These are phyloP conservation scores for Bombycilla garrulus DNA, from an alignment of 2,113 vertebrate species.

Conservation along the genomic window DNA sequence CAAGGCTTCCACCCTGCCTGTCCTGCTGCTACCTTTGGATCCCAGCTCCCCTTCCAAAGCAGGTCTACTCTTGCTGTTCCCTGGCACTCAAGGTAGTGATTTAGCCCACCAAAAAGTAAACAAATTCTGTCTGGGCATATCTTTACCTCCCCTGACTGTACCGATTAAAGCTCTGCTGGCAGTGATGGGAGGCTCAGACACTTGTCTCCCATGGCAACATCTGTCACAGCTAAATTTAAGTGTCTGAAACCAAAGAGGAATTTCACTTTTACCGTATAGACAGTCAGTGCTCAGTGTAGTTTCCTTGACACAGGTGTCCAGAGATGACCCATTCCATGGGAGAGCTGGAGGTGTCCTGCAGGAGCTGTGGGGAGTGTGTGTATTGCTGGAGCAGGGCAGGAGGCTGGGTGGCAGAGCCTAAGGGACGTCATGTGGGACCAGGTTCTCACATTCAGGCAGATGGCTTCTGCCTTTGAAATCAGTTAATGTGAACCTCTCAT, in stretches of 20 bases:
- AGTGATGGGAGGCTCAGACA: not conserved
- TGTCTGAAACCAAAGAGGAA: not conserved
- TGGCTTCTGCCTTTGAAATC: not conserved
- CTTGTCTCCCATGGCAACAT: slow-evolving; percentile 22
- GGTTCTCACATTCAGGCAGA: not conserved
- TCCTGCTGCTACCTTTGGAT: not conserved
- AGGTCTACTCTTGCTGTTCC: not conserved
- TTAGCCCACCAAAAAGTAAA: not conserved
- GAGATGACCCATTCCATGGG: not conserved
- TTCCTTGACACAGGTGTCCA: not conserved
- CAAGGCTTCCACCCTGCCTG: not conserved
- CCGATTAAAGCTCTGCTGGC: not conserved
- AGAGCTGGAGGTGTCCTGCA: not conserved
- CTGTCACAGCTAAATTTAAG: slow-evolving; percentile 15
- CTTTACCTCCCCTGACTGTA: not conserved
- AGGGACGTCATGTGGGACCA: not conserved
- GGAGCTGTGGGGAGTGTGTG: not conserved
- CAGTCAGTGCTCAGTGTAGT: not conserved
- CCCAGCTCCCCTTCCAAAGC: not conserved
- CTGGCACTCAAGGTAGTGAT: not conserved
- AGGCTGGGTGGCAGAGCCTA: not conserved
- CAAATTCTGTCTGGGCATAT: not conserved
- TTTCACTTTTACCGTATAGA: not conserved
- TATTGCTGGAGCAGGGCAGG: not conserved
- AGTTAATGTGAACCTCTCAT: not conserved